These are phyloP conservation scores for Aphrophora alni DNA, from an alignment of 2,888 invertebrate species.

Conservation along the genomic window DNA sequence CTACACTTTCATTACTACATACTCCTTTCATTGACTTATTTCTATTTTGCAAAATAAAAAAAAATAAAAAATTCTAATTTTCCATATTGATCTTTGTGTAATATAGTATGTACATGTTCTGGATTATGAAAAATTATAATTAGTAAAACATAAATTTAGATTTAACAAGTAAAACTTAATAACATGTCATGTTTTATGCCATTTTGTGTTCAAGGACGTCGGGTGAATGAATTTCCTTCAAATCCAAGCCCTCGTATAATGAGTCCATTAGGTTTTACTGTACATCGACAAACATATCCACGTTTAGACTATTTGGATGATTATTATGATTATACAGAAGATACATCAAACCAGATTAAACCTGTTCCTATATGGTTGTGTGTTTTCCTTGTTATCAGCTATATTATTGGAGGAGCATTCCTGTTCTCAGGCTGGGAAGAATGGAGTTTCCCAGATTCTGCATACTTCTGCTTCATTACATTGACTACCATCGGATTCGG, in stretches of 20 bases:
- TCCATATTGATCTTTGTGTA: no score
- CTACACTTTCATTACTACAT: no score
- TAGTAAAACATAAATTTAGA: no score
- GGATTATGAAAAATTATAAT: no score
- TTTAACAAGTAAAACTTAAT: no score
- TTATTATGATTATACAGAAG: conserved; percentile 66
- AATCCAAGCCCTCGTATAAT: conserved; percentile 66
- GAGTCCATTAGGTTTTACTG: conserved; percentile 72
- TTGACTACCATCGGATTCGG: conserved; percentile 93
- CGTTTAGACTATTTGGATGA: conserved; percentile 57
- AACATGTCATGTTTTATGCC: no score
- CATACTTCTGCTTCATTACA: conserved; percentile 94
- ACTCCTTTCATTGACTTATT: no score
- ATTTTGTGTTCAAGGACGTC: neutral
- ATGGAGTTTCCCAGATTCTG: conserved; percentile 86
- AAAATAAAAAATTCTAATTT: no score
- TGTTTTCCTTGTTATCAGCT: conserved; percentile 85
- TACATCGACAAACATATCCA: conserved; percentile 64
- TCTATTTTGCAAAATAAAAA: no score
- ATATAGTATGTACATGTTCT: no score
- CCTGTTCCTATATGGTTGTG: conserved; percentile 92
- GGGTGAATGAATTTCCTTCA: conserved; percentile 16
- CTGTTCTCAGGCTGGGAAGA: conserved; percentile 85
- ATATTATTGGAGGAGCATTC: conserved; percentile 87
- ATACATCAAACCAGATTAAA: conserved; percentile 61